phyloP scores from a whole-genome alignment of 2,797 vertebrate genomes.

The Melopsittacus undulatus region DNA sequence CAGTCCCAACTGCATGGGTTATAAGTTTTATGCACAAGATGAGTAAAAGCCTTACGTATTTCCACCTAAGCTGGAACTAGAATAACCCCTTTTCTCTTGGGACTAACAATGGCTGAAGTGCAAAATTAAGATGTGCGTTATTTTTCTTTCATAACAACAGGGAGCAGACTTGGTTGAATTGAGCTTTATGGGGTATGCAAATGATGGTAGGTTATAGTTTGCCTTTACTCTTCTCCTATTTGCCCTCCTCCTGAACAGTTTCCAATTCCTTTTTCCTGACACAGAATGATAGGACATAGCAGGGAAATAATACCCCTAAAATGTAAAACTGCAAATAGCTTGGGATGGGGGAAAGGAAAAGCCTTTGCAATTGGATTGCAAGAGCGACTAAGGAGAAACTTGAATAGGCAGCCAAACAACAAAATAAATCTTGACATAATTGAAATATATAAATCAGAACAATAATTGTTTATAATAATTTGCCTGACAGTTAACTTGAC shows the following conservation, averaged over 20 bases:
- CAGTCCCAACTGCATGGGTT: conserved; percentile 71
- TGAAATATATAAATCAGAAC: conserved; percentile 51
- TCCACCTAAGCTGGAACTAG: conserved; percentile 73
- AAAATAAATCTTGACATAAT: conserved; percentile 25
- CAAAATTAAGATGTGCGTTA: conserved; percentile 69
- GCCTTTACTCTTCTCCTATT: not conserved
- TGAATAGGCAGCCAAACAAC: not conserved
- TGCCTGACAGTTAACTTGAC: conserved; percentile 47
- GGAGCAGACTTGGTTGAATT: conserved; percentile 51
- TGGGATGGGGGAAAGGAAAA: not conserved
- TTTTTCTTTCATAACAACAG: conserved; percentile 54
- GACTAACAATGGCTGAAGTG: conserved; percentile 47
- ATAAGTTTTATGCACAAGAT: conserved; percentile 72
- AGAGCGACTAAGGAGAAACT: not conserved
- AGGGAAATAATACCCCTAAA: not conserved
- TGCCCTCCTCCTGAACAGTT: not conserved
- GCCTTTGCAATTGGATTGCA: not conserved
- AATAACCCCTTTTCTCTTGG: conserved; percentile 57
- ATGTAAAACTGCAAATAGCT: not conserved
- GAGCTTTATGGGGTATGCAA: conserved; percentile 19
- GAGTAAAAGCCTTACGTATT: conserved; percentile 68
- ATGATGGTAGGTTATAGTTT: not conserved
- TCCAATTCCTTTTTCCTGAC: not conserved
- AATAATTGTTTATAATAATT: conserved; percentile 62
- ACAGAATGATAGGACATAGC: not conserved